A percentile compares a stretch with the other conserved stretches of the same genome.
Evolutionary conservation across 1,140 invertebrate genomes (phyloP).

Genomic region (Pentalonia nigronervosa): DNA sequence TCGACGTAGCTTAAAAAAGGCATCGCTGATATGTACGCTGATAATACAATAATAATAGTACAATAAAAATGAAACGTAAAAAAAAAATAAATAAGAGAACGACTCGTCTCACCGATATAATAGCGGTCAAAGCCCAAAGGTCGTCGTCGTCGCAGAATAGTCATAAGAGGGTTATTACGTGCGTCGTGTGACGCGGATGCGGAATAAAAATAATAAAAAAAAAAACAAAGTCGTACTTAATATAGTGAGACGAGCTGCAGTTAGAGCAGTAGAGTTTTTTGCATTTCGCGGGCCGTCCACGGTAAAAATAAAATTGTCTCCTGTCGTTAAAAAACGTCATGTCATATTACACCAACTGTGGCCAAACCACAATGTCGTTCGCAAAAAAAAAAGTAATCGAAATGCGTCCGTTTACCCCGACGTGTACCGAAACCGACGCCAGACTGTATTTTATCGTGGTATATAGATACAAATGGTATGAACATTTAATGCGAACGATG

Average conservation of each 20-base stretch:
- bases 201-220: not conserved
- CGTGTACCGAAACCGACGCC: too few species aligned
- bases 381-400: too few species aligned
- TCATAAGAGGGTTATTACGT: not conserved
- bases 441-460: too few species aligned
- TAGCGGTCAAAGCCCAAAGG: not conserved
- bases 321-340: too few species aligned
- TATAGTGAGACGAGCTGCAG: not conserved
- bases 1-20: not conserved
- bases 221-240: not conserved
- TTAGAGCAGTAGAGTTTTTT: not conserved
- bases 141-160: not conserved
- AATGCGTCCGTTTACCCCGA: too few species aligned
- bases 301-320: too few species aligned
- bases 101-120: not conserved
- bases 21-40: not conserved
- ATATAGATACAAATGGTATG: too few species aligned
- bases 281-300: too few species aligned
- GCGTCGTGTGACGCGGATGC: too few species aligned
- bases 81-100: not conserved
- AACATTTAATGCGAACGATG: too few species aligned
- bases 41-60: not conserved
- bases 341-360: too few species aligned
- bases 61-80: conserved; percentile 1
- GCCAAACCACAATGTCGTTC: too few species aligned